Percentiles rank a stretch among this genome's conserved stretches.
phyloP scores from a whole-genome alignment of 2,113 vertebrate genomes.

The Naja naja region DNA sequence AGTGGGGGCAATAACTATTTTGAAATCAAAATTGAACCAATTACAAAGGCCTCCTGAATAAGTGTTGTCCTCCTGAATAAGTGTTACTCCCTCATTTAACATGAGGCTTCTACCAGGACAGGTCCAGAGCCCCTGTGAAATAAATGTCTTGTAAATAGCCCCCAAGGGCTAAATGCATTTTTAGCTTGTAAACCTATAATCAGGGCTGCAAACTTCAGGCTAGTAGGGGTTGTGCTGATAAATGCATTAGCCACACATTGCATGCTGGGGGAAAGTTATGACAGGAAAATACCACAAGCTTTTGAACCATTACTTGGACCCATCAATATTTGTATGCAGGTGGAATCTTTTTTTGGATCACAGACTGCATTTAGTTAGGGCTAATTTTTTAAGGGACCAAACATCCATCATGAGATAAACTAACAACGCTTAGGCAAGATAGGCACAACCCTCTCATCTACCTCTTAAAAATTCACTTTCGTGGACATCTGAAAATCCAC shows the following conservation, averaged over 20 bases:
- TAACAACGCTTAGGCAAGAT: neutral
- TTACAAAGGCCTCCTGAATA: slow-evolving; percentile 34
- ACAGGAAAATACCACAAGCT: slow-evolving; percentile 33
- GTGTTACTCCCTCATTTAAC: neutral
- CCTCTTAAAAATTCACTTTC: neutral
- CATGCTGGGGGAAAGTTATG: slow-evolving; percentile 31
- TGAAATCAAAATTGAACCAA: slow-evolving; percentile 37
- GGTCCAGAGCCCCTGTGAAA: slow-evolving; percentile 32
- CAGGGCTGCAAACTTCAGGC: slow-evolving; percentile 41
- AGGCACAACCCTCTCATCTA: neutral
- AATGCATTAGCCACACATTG: slow-evolving; percentile 49
- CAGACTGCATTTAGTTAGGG: neutral
- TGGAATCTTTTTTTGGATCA: neutral
- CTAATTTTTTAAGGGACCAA: neutral
- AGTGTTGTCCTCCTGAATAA: slow-evolving; percentile 24
- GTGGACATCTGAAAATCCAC: neutral
- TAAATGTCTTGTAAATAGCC: slow-evolving; percentile 26
- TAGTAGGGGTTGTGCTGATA: slow-evolving; percentile 32
- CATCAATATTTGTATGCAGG: neutral
- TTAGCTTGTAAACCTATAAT: slow-evolving; percentile 57
- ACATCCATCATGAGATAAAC: neutral
- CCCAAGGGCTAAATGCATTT: slow-evolving; percentile 38
- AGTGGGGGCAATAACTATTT: slow-evolving; percentile 25
- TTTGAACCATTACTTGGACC: neutral
- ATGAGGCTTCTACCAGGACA: slow-evolving; percentile 35